Percentiles rank a stretch among this genome's conserved stretches.
Evolutionary conservation across 2,797 vertebrate species (phyloP).

Genomic region (Poliocrania exsul): DNA sequence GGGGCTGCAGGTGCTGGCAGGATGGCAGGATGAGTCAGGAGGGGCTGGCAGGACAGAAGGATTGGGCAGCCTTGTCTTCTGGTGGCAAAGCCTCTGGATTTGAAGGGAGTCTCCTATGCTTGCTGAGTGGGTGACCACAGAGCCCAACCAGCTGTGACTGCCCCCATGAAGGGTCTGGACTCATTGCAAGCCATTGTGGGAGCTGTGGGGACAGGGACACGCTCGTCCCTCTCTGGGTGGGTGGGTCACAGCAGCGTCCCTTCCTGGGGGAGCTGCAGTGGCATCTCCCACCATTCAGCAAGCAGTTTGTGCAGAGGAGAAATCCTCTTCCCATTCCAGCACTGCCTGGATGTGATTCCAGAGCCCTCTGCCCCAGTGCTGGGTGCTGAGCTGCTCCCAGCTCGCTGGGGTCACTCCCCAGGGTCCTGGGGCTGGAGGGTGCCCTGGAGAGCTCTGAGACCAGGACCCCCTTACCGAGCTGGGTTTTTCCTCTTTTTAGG

Average conservation of each 20-base stretch:
- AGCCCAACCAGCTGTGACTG: neutral
- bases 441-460: neutral
- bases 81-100: neutral
- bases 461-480: neutral
- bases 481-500: conserved; percentile 73
- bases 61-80: neutral
- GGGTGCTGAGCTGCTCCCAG: neutral
- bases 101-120: accelerated
- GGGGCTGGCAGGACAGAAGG: neutral
- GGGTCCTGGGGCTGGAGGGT: neutral
- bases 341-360: accelerated
- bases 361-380: accelerated
- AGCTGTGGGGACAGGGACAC: neutral
- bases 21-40: neutral
- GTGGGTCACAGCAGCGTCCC: neutral
- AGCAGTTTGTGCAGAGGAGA: neutral
- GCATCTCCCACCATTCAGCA: accelerated
- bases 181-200: accelerated
- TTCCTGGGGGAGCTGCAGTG: neutral
- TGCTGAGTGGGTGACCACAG: accelerated
- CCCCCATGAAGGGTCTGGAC: accelerated
- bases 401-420: accelerated
- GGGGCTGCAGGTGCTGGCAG: neutral
- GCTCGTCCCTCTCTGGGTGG: accelerated
- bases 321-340: neutral